phyloP scores from a whole-genome alignment of 2,113 vertebrate genomes.

The Syngnathus typhle region DNA sequence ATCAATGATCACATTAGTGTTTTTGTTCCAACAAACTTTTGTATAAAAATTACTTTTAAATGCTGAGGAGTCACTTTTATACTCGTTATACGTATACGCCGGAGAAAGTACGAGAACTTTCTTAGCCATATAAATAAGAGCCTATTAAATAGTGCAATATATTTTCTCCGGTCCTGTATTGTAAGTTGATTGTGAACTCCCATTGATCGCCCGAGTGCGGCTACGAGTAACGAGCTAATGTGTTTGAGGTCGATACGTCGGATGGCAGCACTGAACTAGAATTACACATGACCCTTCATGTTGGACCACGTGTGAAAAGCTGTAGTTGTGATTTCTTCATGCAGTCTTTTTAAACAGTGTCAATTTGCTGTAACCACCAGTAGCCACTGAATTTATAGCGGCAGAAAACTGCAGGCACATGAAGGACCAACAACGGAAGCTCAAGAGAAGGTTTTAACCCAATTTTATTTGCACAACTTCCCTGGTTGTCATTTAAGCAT shows the following conservation, averaged over 20 bases:
- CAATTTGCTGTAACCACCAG: not conserved
- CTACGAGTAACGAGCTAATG: not conserved
- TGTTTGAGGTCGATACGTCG: slow-evolving; percentile 26
- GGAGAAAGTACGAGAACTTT: not conserved
- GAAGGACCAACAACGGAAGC: not conserved
- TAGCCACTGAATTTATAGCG: not conserved
- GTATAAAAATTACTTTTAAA: not conserved
- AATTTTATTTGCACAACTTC: not conserved
- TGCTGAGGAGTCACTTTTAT: not conserved
- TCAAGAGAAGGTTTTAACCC: not conserved
- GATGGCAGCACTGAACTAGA: slow-evolving; percentile 8
- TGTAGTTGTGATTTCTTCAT: slow-evolving; percentile 7
- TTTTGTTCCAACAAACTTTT: not conserved
- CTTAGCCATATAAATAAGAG: not conserved
- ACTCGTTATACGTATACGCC: not conserved
- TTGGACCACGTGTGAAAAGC: slow-evolving; percentile 10
- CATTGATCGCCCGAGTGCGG: slow-evolving; percentile 23
- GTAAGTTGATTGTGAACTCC: slow-evolving; percentile 19
- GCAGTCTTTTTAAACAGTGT: not conserved
- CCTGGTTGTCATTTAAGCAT: not conserved
- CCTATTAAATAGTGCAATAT: not conserved
- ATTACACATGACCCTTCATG: slow-evolving; percentile 18
- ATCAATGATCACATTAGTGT: slow-evolving; percentile 10
- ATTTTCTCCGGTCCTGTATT: slow-evolving; percentile 1
- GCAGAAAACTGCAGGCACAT: not conserved